A percentile compares a stretch with the other conserved stretches of the same genome.
phyloP scores from a whole-genome alignment of 1,140 invertebrate species.

The Drepana arcuata region DNA sequence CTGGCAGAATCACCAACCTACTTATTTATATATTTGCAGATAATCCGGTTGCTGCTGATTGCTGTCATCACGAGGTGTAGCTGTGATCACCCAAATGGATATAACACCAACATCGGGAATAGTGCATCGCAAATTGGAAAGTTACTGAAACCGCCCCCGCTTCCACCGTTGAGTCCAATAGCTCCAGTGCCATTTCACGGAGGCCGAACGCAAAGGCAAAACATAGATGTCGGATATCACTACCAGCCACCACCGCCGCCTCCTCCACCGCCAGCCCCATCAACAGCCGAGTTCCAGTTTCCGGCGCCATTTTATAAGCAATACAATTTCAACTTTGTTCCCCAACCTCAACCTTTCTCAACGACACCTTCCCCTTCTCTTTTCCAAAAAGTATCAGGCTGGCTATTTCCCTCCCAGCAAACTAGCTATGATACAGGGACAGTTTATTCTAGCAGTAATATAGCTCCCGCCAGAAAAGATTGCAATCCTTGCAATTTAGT shows the following conservation, averaged over 20 bases:
- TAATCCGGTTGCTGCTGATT: conserved; percentile 35
- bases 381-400: conserved; percentile 65
- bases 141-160: conserved; percentile 48
- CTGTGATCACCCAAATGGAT: conserved; percentile 30
- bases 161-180: conserved; percentile 32
- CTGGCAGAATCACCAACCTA: conserved; percentile 1
- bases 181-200: conserved; percentile 51
- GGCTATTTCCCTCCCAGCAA: conserved; percentile 60
- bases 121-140: conserved; percentile 33
- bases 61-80: conserved; percentile 27
- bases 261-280: conserved; percentile 14
- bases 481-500: conserved; percentile 83
- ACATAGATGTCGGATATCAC: conserved; percentile 29
- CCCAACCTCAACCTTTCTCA: conserved; percentile 52
- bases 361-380: conserved; percentile 52
- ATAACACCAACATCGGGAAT: conserved; percentile 25
- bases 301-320: conserved; percentile 61
- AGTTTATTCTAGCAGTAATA: conserved; percentile 27
- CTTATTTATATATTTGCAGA: conserved; percentile 35
- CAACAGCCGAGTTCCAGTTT: conserved; percentile 41
- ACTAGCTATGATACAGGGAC: conserved; percentile 23
- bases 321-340: conserved; percentile 64
- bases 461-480: conserved; percentile 58
- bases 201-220: conserved; percentile 35
- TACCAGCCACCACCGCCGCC: conserved; percentile 32